Evolutionary conservation across 2,888 invertebrate genomes (phyloP), one percentile per base, ranked within the genome.

Genomic region (Strigamia maritima): DNA sequence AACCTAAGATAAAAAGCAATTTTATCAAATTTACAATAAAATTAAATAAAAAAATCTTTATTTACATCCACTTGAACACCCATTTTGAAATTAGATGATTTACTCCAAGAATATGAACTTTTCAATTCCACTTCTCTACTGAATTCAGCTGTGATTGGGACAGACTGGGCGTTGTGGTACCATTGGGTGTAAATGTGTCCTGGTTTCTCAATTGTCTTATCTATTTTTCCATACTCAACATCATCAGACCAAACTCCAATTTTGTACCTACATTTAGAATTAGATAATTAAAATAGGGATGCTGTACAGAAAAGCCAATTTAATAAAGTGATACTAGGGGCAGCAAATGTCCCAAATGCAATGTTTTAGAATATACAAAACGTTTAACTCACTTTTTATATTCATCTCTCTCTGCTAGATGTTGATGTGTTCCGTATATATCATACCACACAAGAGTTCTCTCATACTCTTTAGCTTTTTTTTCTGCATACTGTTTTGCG

Each of bases 101-200:
- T 19, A 22, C 35, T 75, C 76, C 76, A 75, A 8, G 76, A 75
- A 35, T 31, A 75, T 2, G 76, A 31, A n/a, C 19, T 75, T n/a
- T 35, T 28, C 35, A 75, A 35, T 19, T 75, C 16, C 3, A 75
- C 76, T 8, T 26, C 22, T 12, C 76, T 28, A 2, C 1, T 28
- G 35, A 75, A 75, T 12, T 75, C 31, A 14, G 31, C n/a, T 14
- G 31, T 4, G 12, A 75, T 16, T 8, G 76, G 76, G n/a, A 75
- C 76, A 8, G 31, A 31, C n/a, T 75, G 76, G 76, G 76, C 28
- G n/a, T 75, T 75, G 76, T 75, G 76, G 35, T 14, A 75, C 76
- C 76, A 75, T 19, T 75, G 76, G 35, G 76, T 31, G 35, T 75
- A 75, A 75, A 75, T 35, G 31, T 75, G 31, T 14, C 76, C 76